These are phyloP conservation scores for Hoplias malabaricus DNA, from an alignment of 2,113 vertebrate species.

Conservation along the genomic window DNA sequence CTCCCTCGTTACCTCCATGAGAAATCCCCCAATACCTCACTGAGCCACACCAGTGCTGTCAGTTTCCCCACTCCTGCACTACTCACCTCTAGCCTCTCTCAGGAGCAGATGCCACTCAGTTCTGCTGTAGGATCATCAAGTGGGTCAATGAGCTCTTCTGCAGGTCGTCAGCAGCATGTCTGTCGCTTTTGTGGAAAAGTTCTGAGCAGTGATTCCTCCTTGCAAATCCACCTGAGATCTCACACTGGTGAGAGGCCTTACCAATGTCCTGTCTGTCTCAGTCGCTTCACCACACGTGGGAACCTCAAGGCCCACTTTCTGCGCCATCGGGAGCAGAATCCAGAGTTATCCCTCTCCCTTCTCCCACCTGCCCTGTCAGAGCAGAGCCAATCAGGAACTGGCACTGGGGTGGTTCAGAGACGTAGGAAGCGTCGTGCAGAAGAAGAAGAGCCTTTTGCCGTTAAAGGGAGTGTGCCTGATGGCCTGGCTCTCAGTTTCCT, in stretches of 20 bases:
- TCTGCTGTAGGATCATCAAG: conserved; percentile 60
- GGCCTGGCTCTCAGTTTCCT: conserved; percentile 72
- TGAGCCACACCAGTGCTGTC: conserved; percentile 61
- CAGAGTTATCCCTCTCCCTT: conserved; percentile 88
- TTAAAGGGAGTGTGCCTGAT: conserved; percentile 71
- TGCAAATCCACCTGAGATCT: conserved; percentile 90
- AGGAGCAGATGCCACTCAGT: conserved; percentile 66
- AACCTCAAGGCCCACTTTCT: conserved; percentile 94
- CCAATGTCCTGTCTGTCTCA: conserved; percentile 89
- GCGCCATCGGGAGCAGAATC: conserved; percentile 88
- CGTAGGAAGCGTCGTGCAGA: conserved; percentile 73
- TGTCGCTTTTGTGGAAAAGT: conserved; percentile 90
- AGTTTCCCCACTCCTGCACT: conserved; percentile 65
- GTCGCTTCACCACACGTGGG: conserved; percentile 90
- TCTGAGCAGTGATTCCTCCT: conserved; percentile 89
- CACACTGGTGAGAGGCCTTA: conserved; percentile 91
- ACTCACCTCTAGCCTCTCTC: conserved; percentile 61
- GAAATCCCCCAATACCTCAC: conserved; percentile 75
- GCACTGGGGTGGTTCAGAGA: conserved; percentile 68
- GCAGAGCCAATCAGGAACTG: conserved; percentile 63
- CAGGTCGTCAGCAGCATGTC: conserved; percentile 75
- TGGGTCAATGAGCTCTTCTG: conserved; percentile 51
- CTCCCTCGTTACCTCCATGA: conserved; percentile 78
- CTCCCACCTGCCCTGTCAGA: conserved; percentile 78
- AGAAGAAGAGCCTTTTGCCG: conserved; percentile 70